Evolutionary conservation across 2,888 invertebrate genomes (phyloP), one percentile per base, ranked within the genome.

Genomic region (Seira musarum): DNA sequence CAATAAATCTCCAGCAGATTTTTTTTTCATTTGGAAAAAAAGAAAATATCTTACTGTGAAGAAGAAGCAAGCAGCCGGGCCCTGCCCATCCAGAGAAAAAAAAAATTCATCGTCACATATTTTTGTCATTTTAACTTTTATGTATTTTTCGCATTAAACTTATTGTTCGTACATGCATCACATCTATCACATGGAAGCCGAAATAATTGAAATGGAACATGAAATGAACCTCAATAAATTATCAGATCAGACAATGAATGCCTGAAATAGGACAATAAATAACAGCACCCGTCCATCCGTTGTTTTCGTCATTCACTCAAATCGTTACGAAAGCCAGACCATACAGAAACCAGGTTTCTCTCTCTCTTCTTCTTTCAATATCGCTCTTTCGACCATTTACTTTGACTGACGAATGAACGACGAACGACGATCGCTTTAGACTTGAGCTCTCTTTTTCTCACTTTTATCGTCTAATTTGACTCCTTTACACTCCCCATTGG

Each of bases 401-500:
- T 53, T 53, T 53, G 53, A 53, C 53, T 53, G 53, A 53, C 53
- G 53, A 30, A 8, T 5, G 3, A 8, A 30, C 30, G 30, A 30
- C 3, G 3, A 8, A 53, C 13, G 6, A 13, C 53, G 53, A 53
- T 53, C 6, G 30, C 30, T 30, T 30, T 8, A 30, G 53, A 53
- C 3, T 53, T 53, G 53, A 53, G 53, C 53, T 53, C 30, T 30
- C 53, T 53, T 53, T 53, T 53, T 53, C 53, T 53, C 53, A 53
- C 53, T 53, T 30, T 21, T 46, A 49, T 75, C 72, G 66, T 79
- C 72, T 79, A 79, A 79, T 79, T 79, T 79, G 79, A 79, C 79
- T 79, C 75, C 22, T n/a, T 49, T 19, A 46, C 15, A 73, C 49
- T 57, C 30, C 30, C 30, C 30, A 30, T 30, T 30, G 30, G 30